These are phyloP conservation scores for Monarcha castaneiventris DNA, from an alignment of 2,113 vertebrate species.

Conservation along the genomic window DNA sequence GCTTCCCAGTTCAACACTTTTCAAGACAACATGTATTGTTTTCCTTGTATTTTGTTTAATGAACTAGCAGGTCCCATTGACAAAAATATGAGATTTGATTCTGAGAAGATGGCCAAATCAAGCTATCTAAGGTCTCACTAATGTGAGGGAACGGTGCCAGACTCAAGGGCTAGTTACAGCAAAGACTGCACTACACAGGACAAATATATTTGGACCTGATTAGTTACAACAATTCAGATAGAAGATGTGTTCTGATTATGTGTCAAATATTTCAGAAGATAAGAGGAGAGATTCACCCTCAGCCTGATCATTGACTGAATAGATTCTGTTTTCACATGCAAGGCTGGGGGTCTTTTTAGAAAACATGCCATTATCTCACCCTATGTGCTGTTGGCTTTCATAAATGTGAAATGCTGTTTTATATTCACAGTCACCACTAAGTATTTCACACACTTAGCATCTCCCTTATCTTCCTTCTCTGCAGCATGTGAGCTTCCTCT, in stretches of 20 bases:
- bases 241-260: not conserved
- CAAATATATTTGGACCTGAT: not conserved
- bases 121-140: not conserved
- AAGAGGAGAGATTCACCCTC: not conserved
- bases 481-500: not conserved
- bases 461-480: slow-evolving; percentile 2
- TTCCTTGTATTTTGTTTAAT: not conserved
- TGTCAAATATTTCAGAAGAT: not conserved
- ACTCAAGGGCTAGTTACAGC: not conserved
- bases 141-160: not conserved
- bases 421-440: not conserved
- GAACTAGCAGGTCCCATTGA: not conserved
- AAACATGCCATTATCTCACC: not conserved
- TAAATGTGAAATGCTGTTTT: not conserved
- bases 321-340: not conserved
- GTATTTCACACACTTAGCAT: not conserved
- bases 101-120: not conserved
- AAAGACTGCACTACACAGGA: not conserved
- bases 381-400: not conserved
- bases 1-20: not conserved
- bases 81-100: not conserved
- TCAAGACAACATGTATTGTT: not conserved
- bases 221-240: not conserved
- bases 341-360: not conserved
- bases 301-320: not conserved